Evolutionary conservation across 2,797 vertebrate genomes (phyloP), one percentile per base, ranked within the genome.

Genomic region (Enteromius treurensis): DNA sequence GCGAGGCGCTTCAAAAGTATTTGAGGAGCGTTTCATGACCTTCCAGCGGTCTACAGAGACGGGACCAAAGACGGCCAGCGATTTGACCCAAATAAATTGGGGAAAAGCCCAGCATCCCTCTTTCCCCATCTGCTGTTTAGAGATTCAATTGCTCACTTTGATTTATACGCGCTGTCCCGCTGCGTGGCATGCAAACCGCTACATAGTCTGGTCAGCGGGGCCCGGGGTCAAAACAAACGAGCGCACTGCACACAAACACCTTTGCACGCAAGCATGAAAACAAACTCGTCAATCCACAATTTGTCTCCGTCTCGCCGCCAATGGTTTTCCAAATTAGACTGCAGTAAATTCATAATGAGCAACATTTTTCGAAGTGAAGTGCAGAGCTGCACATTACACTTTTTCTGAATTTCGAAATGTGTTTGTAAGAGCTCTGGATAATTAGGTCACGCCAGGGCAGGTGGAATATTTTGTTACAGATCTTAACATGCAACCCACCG

Each of bases 101-200:
- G 82, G 68, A 83, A 87, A 87, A 87, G 80, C 86, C 77, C 65
- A 69, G 53, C 68, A 74, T 15, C 53, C 70, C 83, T 79, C 73
- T 80, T 62, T 87, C 60, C 85, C 90, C 86, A 88, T 86, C 82
- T 80, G 82, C 79, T 45, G 60, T 86, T 79, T 84, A 80, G 82
- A 84, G 77, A 62, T 77, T 87, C 83, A 77, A 81, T 81, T 85
- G 40, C 73, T 88, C 4, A 55, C 67, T 86, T 79, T 89, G 88
- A 90, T 91, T 89, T 86, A 91, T 90, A 86, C 60, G 55, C 4
- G 60, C 71, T 78, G 83, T 89, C 88, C 60, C 29, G n/a, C 29
- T 83, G 71, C 47, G 47, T 65, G 21, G 60, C 82, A 83, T 26
- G 29, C 21, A 74, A 74, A 64, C 86, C 4, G 67, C n/a, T 29